phyloP scores from a whole-genome alignment of 2,888 invertebrate species.

The Drosophila seclusa region DNA sequence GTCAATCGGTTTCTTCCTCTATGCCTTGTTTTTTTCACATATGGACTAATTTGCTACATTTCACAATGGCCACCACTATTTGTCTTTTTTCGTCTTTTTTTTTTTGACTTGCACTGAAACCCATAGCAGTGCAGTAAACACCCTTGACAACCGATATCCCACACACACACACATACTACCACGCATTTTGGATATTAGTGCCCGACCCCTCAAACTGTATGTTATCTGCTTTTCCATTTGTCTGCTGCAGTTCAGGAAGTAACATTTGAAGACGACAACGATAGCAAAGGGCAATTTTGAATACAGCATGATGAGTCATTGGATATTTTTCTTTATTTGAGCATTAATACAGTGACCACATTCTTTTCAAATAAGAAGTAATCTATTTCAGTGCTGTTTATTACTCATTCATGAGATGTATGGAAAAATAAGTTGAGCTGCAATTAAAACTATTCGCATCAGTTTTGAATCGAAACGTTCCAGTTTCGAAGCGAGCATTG shows the following conservation, averaged over 20 bases:
- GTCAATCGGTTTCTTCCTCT: neutral
- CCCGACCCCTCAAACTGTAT: conserved; percentile 29
- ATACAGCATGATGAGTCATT: conserved; percentile 3
- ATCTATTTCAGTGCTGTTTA: neutral
- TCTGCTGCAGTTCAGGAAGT: conserved; percentile 8
- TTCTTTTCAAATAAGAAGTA: neutral
- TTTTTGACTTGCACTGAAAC: conserved; percentile 37
- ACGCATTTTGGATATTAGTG: conserved; percentile 26
- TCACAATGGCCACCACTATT: conserved; percentile 41
- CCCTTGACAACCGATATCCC: conserved; percentile 76
- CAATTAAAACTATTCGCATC: neutral
- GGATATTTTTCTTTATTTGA: neutral
- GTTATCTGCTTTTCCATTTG: conserved; percentile 11
- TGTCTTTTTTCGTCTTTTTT: conserved; percentile 2
- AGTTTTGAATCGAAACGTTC: conserved; percentile 4
- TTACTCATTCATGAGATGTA: neutral
- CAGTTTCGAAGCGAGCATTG: neutral
- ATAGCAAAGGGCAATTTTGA: conserved; percentile 1
- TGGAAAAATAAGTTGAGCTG: neutral
- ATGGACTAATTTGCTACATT: conserved; percentile 24
- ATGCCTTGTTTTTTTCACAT: neutral
- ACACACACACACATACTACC: conserved; percentile 8
- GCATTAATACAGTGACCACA: neutral
- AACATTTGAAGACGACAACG: conserved; percentile 4
- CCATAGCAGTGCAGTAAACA: conserved; percentile 63